These are phyloP conservation scores for Epinephelus moara DNA, from an alignment of 2,113 vertebrate species.

Conservation along the genomic window DNA sequence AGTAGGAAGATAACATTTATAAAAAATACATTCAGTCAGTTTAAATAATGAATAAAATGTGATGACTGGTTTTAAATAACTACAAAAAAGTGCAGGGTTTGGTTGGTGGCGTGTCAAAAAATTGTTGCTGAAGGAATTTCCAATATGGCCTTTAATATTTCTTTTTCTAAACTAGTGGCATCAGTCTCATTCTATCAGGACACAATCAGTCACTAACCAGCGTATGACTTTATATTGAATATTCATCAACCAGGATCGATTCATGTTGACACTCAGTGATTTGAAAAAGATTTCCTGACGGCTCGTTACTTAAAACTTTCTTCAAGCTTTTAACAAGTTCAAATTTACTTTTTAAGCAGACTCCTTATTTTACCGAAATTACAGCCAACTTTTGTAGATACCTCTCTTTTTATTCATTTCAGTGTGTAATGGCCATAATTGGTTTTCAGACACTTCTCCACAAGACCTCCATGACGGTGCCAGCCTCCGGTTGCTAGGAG, in stretches of 20 bases:
- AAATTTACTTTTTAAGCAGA: neutral
- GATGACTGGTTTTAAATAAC: neutral
- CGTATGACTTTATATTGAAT: too few species aligned
- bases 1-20: neutral
- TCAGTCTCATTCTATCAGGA: too few species aligned
- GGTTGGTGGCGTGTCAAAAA: too few species aligned
- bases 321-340: neutral
- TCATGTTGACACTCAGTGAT: too few species aligned
- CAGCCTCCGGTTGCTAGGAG: slow-evolving; percentile 46
- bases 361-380: neutral
- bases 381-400: neutral
- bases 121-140: too few species aligned
- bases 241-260: too few species aligned
- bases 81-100: neutral
- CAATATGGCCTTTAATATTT: too few species aligned
- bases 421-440: neutral
- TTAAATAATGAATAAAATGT: neutral
- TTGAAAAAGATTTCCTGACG: too few species aligned
- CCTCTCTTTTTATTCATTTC: neutral
- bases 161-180: too few species aligned
- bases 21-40: neutral
- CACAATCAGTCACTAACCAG: too few species aligned
- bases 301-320: too few species aligned
- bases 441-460: neutral
- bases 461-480: slow-evolving; percentile 16